Evolutionary conservation across 2,888 invertebrate species (phyloP).

Genomic region (Maniola hyperantus): DNA sequence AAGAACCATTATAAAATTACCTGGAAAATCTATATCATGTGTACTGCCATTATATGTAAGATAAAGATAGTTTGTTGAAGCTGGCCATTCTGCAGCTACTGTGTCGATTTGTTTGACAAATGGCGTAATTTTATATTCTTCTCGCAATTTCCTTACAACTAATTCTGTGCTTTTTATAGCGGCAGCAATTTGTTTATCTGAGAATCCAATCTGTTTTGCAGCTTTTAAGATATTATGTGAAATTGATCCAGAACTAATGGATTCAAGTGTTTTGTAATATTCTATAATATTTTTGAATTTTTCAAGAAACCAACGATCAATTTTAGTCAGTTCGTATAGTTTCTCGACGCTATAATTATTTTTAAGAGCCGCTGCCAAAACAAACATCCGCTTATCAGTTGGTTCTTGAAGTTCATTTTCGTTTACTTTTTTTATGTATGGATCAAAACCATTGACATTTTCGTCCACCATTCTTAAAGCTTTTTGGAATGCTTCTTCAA

Average conservation of each 20-base stretch:
- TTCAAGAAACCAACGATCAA: constrained; percentile 97
- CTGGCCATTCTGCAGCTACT: constrained; percentile 99
- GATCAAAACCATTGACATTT: constrained; percentile 96
- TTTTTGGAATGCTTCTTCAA: constrained; percentile 99
- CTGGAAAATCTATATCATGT: constrained; percentile 92
- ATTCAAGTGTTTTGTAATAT: constrained; percentile 86
- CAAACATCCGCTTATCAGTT: constrained; percentile 98
- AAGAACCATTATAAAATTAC: constrained; percentile 92
- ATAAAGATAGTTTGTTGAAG: constrained; percentile 99
- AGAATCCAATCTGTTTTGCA: constrained; percentile 97
- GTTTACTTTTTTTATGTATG: constrained; percentile 88
- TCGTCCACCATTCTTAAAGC: constrained; percentile 99
- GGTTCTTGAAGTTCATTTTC: constrained; percentile 95
- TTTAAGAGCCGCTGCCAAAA: constrained; percentile 95
- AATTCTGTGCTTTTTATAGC: constrained; percentile 94
- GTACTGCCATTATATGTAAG: constrained; percentile 95
- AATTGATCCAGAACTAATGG: constrained; percentile 84
- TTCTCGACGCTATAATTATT: constrained; percentile 91
- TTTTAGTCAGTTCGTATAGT: constrained; percentile 96
- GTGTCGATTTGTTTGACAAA: constrained; percentile 99
- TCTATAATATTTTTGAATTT: constrained; percentile 96
- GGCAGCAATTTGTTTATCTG: constrained; percentile 97
- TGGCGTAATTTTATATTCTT: constrained; percentile 90
- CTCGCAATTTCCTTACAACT: constrained; percentile 89
- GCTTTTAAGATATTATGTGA: constrained; percentile 84